Conservation (phyloP, 2,888 invertebrate species). For the Drosophila kokeensis region DNA sequence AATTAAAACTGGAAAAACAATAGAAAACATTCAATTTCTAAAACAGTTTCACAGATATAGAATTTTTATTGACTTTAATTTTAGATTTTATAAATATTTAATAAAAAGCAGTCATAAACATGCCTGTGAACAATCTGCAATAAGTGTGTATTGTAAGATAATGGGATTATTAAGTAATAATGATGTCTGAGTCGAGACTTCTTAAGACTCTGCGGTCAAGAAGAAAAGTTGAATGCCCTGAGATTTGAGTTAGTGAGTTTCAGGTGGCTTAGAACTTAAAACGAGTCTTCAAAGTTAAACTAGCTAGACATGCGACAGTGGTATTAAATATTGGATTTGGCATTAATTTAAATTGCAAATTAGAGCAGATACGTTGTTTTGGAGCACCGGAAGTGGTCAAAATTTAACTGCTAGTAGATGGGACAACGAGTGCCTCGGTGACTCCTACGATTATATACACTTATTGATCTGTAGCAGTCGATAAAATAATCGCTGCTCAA, state of each 20-base stretch:
- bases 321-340: constrained; percentile 24
- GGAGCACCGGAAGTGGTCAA: constrained; percentile 60
- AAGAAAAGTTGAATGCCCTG: constrained; percentile 72
- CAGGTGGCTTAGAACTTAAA: constrained; percentile 65
- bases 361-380: constrained; percentile 24
- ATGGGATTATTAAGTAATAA: constrained; percentile 33
- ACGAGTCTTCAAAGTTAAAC: constrained; percentile 31
- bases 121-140: constrained; percentile 45
- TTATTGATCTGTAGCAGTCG: constrained; percentile 28
- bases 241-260: constrained; percentile 39
- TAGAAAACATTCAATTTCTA: no score
- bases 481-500: constrained; percentile 41
- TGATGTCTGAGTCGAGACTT: background rate
- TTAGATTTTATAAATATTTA: background rate
- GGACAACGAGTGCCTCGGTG: constrained; percentile 37
- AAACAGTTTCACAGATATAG: background rate
- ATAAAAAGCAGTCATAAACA: constrained; percentile 14
- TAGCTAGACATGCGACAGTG: constrained; percentile 8
- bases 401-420: constrained; percentile 6
- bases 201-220: constrained; percentile 27
- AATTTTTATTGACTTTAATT: background rate
- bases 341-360: constrained; percentile 66
- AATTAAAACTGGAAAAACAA: background rate
- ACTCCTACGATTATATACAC: constrained; percentile 19
- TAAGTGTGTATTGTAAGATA: constrained; percentile 40